A percentile compares a stretch with the other conserved stretches of the same genome.
These are phyloP conservation scores for Lithodes maja DNA, from an alignment of 2,888 invertebrate species.

Conservation along the genomic window DNA sequence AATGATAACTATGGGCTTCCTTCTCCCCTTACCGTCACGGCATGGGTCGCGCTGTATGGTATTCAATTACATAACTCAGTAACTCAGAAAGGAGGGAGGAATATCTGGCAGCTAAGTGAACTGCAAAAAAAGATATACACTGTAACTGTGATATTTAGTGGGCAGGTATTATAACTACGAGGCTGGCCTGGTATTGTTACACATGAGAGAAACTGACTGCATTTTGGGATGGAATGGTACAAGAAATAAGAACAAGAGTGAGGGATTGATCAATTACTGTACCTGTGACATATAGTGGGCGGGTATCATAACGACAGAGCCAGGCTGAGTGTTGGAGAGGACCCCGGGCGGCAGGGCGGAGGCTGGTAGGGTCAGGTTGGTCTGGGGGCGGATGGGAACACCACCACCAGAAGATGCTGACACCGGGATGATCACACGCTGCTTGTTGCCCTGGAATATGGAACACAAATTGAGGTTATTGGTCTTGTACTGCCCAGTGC, in stretches of 20 bases:
- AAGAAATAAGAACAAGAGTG: too few species aligned
- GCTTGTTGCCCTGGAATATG: conserved; percentile 49
- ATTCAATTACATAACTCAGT: too few species aligned
- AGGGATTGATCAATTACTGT: not conserved
- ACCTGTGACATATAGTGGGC: conserved; percentile 69
- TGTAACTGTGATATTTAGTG: conserved; percentile 69
- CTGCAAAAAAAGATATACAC: not conserved
- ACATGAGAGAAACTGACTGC: too few species aligned
- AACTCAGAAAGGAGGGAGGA: too few species aligned
- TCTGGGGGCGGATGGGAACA: conserved; percentile 56
- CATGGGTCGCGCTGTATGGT: too few species aligned
- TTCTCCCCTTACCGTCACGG: too few species aligned
- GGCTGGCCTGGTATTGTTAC: conserved; percentile 42
- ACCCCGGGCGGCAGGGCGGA: conserved; percentile 65
- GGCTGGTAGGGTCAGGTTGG: conserved; percentile 62
- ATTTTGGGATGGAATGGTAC: too few species aligned
- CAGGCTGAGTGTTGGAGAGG: conserved; percentile 65
- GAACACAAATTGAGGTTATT: not conserved
- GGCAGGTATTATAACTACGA: conserved; percentile 68
- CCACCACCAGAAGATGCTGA: conserved; percentile 52
- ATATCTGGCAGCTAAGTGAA: too few species aligned
- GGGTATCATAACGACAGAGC: conserved; percentile 69
- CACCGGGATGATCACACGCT: conserved; percentile 65
- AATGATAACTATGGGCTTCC: too few species aligned
- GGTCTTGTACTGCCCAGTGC: too few species aligned